Evolutionary conservation across 1,140 invertebrate genomes (phyloP).

Genomic region (Drosophila prosaltans): DNA sequence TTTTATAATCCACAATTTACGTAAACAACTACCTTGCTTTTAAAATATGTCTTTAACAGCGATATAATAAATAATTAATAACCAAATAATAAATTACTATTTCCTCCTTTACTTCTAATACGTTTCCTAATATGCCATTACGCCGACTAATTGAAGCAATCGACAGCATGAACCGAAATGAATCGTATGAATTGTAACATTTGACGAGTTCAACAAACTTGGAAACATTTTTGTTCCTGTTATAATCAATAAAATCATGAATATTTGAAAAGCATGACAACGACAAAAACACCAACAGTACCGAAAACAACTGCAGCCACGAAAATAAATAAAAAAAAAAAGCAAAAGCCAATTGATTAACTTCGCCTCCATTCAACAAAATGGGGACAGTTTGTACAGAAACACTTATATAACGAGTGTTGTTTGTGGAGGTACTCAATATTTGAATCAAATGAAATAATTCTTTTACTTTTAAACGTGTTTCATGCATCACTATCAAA

Average conservation of each 20-base stretch:
- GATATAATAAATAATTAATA: conserved; percentile 13
- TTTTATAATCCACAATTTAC: no score
- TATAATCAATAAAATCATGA: conserved; percentile 76
- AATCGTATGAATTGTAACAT: background rate
- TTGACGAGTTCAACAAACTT: conserved; percentile 65
- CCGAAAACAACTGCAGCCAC: conserved; percentile 5
- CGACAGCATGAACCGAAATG: background rate
- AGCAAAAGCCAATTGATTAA: conserved; percentile 74
- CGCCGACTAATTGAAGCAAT: background rate
- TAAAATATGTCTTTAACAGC: background rate
- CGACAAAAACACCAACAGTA: conserved; percentile 27
- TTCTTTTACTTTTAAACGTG: no score
- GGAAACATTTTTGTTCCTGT: conserved; percentile 34
- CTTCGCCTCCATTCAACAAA: conserved; percentile 20
- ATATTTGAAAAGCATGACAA: conserved; percentile 62
- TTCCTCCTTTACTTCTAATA: background rate
- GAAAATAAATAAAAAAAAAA: conserved; percentile 40
- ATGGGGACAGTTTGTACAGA: conserved; percentile 38
- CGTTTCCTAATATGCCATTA: background rate
- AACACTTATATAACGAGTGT: background rate
- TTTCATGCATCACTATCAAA: no score
- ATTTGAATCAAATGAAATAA: background rate
- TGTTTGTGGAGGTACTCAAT: background rate
- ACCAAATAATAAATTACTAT: background rate
- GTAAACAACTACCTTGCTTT: no score